Conservation (phyloP, 2,113 vertebrate species). For the Typhlomys cinereus region DNA sequence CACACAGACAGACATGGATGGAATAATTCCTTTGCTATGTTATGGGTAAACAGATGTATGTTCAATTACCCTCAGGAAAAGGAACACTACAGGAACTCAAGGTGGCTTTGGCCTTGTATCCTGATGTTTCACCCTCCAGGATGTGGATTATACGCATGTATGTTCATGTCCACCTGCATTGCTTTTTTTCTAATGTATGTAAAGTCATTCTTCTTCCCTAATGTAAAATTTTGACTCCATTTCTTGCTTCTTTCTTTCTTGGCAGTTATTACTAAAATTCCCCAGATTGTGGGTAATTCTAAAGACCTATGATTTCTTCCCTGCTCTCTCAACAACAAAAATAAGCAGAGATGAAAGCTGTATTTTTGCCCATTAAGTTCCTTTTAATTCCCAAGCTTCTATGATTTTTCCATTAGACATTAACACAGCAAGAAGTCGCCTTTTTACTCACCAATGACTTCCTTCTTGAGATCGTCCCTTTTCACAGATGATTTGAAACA, state of each 20-base stretch:
- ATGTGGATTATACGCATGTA: accelerated
- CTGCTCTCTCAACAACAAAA: neutral
- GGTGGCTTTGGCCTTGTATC: neutral
- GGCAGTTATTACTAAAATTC: neutral
- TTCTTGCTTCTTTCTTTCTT: neutral
- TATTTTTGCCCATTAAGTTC: neutral
- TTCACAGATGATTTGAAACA: neutral
- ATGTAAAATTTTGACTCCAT: neutral
- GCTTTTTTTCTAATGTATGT: neutral
- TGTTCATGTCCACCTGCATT: neutral
- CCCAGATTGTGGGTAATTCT: neutral
- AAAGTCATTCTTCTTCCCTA: too few species aligned
- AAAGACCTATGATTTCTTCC: neutral
- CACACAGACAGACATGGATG: neutral
- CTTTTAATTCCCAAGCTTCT: conserved; percentile 9
- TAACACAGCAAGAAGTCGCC: neutral
- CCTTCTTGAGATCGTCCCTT: conserved; percentile 13
- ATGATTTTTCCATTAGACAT: neutral
- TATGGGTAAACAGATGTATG: neutral
- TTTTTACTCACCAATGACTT: neutral
- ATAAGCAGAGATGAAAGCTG: conserved; percentile 1
- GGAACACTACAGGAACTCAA: neutral
- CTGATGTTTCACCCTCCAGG: neutral
- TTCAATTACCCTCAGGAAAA: neutral
- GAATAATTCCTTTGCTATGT: neutral